Conservation (phyloP, 1,140 invertebrate genomes). For the Pachypeltis micranthus region DNA sequence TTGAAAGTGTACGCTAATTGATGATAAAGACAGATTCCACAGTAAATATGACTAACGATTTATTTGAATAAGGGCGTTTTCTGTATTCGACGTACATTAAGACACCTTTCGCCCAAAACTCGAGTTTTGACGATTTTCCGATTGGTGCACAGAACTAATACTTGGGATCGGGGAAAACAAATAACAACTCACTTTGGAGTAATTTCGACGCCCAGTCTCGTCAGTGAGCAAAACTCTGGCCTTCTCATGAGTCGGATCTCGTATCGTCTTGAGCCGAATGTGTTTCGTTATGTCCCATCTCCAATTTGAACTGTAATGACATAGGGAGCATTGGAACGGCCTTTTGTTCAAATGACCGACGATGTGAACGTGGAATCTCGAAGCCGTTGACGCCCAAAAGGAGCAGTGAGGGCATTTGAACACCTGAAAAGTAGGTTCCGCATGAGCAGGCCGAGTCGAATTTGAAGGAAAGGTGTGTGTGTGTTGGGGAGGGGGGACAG, state of each 20-base stretch:
- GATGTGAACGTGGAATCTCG: constrained; percentile 79
- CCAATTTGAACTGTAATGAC: constrained; percentile 87
- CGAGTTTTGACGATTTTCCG: no score
- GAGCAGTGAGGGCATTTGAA: constrained; percentile 83
- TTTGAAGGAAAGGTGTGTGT: no score
- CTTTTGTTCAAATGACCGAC: constrained; percentile 84
- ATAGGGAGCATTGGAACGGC: constrained; percentile 88
- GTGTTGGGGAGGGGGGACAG: no score
- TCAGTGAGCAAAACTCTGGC: constrained; percentile 79
- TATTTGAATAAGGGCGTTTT: no score
- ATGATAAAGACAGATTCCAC: no score
- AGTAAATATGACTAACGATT: no score
- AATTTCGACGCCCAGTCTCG: constrained; percentile 78
- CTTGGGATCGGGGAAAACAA: no score
- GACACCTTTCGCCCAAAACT: no score
- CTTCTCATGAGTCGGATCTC: constrained; percentile 63
- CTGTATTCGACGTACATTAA: no score
- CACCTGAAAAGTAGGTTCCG: constrained; percentile 36
- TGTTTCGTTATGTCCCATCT: constrained; percentile 94
- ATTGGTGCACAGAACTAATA: no score
- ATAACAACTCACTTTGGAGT: constrained; percentile 60
- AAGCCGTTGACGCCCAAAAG: constrained; percentile 69
- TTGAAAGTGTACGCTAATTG: no score
- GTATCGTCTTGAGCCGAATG: constrained; percentile 73
- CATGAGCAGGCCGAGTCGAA: no score